Base-by-base conservation (phyloP, 2,888 invertebrate species). In the Patella depressa region DNA sequence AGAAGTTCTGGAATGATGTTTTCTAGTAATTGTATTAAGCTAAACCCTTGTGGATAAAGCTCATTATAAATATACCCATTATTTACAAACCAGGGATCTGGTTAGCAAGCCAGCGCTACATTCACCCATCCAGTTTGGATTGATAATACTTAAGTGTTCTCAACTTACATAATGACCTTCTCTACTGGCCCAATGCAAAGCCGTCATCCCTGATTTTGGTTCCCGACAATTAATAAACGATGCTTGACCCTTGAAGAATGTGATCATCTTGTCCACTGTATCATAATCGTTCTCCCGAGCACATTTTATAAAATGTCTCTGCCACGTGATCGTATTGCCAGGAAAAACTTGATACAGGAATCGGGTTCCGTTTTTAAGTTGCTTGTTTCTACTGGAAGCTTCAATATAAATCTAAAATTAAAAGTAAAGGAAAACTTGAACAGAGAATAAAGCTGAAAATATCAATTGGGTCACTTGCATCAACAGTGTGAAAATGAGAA, bases 341-440 rank as follows among this genome's bases (percentile, higher is more conserved):
- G 91, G 91, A 78, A 91, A 91, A 17, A 91, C 88, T 81, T 91
- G 90, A 82, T 91, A 91, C 79, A 91, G 82, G 84, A 91, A 90
- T 73, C 79, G 79, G 2, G 85, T 82, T 17, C 89, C 90, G 12
- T 85, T 82, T 76, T 87, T 87, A 76, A 91, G 79, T 71, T 84
- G 84, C 78, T 89, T 90, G 85, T 91, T 91, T 74, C 89, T 78
- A 72, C 90, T 89, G 12, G 83, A 85, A 3, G 89, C 86, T 79
- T 91, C 90, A 77, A 89, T 85, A 84, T 82, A 91, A 69, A 91
- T 87, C 90, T 91, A 86, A 71, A 84, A 80, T 15, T 2, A 74
- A 75, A 79, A 55, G 15, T 15, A 9, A 7, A 73, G 7, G 69
- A 65, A 24, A 71, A 71, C 24, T 29, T 34, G 19, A 7, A 65